Evolutionary conservation across 2,113 vertebrate genomes (phyloP).

Genomic region (Ceratotherium simum): DNA sequence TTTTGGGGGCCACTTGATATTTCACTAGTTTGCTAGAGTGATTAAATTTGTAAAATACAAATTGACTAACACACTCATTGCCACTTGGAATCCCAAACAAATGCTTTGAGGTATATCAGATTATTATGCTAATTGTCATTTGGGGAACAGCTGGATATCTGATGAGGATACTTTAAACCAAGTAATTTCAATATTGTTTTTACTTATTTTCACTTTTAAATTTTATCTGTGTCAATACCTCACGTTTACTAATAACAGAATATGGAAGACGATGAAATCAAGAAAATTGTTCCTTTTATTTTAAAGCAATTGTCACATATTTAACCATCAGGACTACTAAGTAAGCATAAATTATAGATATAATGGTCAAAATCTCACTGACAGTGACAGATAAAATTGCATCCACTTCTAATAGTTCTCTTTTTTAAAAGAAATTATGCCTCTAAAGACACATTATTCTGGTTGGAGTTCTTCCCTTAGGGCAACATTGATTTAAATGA

Average conservation of each 20-base stretch:
- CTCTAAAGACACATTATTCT: background rate
- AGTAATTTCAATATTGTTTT: slow-evolving; percentile 37
- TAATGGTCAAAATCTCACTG: background rate
- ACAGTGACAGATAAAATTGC: slow-evolving; percentile 34
- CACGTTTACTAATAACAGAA: background rate
- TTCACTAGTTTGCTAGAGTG: background rate
- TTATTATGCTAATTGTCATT: background rate
- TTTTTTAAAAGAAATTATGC: background rate
- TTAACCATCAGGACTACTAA: background rate
- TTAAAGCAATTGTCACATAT: slow-evolving; percentile 26
- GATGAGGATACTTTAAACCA: background rate
- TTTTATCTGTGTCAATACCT: slow-evolving; percentile 16
- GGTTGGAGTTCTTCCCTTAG: background rate
- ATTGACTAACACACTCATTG: background rate
- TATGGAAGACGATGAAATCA: background rate
- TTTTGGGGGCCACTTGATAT: background rate
- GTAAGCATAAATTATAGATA: background rate
- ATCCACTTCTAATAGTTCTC: background rate
- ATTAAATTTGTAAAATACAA: slow-evolving; percentile 31
- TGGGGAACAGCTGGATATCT: background rate
- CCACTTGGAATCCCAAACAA: background rate
- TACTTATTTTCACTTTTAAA: background rate
- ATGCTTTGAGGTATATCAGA: background rate
- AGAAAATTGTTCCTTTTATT: slow-evolving; percentile 1
- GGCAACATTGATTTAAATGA: slow-evolving; percentile 50